Conservation (phyloP, 2,113 vertebrate species). For the Cyphomyrus discorhynchus region DNA sequence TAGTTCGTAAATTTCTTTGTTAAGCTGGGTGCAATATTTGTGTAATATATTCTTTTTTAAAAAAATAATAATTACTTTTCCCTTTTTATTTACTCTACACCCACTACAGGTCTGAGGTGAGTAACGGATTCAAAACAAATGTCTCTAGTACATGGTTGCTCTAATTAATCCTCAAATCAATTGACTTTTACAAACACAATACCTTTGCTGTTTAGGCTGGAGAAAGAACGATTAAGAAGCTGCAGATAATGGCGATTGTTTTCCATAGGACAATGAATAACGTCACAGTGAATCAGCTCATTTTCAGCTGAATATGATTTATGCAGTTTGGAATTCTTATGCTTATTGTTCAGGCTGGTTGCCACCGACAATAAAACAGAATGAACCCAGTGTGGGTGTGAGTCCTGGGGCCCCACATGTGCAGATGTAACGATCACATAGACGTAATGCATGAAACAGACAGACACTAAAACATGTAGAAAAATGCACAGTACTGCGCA, state of each 20-base stretch:
- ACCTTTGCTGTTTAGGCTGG: neutral
- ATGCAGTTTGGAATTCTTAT: neutral
- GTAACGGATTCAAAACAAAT: neutral
- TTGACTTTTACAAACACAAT: constrained; percentile 10
- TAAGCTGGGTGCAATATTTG: neutral
- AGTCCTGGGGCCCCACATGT: neutral
- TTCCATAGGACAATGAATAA: neutral
- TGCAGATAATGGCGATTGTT: neutral
- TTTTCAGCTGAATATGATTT: neutral
- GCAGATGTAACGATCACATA: neutral
- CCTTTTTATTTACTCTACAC: neutral
- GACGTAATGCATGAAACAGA: neutral
- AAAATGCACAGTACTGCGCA: neutral
- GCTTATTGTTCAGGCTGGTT: neutral
- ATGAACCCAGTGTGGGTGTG: neutral
- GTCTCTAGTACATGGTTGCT: neutral
- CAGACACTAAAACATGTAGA: neutral
- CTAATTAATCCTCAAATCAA: constrained; percentile 12
- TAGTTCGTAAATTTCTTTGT: neutral
- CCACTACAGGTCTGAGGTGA: neutral
- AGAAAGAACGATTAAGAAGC: neutral
- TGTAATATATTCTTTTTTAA: neutral
- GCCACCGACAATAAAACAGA: neutral
- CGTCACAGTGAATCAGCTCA: neutral
- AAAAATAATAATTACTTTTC: neutral